Conservation (phyloP, 2,113 vertebrate species). For the Oryzias celebensis region DNA sequence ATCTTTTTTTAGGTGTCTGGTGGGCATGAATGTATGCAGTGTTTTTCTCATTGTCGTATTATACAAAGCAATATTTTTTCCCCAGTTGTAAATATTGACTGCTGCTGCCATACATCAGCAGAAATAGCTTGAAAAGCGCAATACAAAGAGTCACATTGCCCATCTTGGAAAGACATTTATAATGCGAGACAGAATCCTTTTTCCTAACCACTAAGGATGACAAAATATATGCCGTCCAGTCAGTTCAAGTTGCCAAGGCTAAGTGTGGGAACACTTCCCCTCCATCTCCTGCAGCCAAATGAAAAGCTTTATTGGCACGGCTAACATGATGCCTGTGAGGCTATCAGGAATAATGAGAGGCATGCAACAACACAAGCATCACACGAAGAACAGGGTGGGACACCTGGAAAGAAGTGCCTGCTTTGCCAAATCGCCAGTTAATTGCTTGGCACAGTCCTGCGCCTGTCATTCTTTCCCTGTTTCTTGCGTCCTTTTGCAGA, state of each 20-base stretch:
- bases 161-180: slow-evolving; percentile 51
- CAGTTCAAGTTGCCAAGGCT: slow-evolving; percentile 70
- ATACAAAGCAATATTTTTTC: slow-evolving; percentile 21
- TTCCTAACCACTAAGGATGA: slow-evolving; percentile 44
- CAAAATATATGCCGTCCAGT: slow-evolving; percentile 67
- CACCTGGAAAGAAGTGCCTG: slow-evolving; percentile 65
- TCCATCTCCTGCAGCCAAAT: slow-evolving; percentile 74
- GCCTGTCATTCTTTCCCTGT: slow-evolving; percentile 45
- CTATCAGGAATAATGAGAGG: slow-evolving; percentile 67
- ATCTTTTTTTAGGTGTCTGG: too few relatives aligned
- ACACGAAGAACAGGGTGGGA: slow-evolving; percentile 61
- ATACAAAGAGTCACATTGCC: slow-evolving; percentile 36
- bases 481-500: slow-evolving; percentile 46
- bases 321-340: slow-evolving; percentile 74
- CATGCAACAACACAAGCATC: slow-evolving; percentile 77
- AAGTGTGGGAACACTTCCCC: slow-evolving; percentile 72
- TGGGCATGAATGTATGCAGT: too few relatives aligned
- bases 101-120: slow-evolving; percentile 12
- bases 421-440: slow-evolving; percentile 71
- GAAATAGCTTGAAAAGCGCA: slow-evolving; percentile 17
- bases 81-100: slow-evolving; percentile 24
- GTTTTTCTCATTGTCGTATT: too few relatives aligned
- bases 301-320: slow-evolving; percentile 79
- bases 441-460: slow-evolving; percentile 66
- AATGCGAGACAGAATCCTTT: slow-evolving; percentile 52